Evolutionary conservation across 1,140 invertebrate species (phyloP).

Genomic region (Pissodes strobi): DNA sequence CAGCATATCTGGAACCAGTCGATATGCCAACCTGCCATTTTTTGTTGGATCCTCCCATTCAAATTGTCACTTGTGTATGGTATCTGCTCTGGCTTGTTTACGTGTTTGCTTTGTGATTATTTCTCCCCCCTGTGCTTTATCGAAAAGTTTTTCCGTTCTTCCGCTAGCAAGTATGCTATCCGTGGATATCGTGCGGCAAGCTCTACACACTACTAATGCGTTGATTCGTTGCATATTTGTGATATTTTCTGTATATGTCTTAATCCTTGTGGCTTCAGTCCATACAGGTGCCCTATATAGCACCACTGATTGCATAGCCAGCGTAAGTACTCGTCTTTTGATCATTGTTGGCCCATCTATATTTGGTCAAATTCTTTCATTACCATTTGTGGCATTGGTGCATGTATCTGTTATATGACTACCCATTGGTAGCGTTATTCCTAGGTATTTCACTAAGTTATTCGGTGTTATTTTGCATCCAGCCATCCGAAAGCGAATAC

Average conservation of each 20-base stretch:
- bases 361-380: background rate
- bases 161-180: background rate
- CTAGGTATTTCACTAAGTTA: no score
- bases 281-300: no score
- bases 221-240: background rate
- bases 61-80: background rate
- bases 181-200: background rate
- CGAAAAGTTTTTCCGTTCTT: background rate
- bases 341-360: background rate
- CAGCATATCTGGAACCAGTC: background rate
- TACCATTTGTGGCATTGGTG: background rate
- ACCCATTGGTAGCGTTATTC: no score
- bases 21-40: background rate
- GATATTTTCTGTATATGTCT: background rate
- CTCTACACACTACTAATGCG: background rate
- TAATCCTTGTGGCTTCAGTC: background rate
- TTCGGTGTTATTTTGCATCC: background rate
- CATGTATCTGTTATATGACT: no score
- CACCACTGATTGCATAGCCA: slow-evolving; percentile 5
- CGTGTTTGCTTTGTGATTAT: no score
- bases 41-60: background rate
- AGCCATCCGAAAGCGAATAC: background rate
- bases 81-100: background rate
- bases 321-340: slow-evolving; percentile 10
- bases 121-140: background rate